These are phyloP conservation scores for Cordylochernes scorpioides DNA, from an alignment of 2,888 invertebrate species.

Conservation along the genomic window DNA sequence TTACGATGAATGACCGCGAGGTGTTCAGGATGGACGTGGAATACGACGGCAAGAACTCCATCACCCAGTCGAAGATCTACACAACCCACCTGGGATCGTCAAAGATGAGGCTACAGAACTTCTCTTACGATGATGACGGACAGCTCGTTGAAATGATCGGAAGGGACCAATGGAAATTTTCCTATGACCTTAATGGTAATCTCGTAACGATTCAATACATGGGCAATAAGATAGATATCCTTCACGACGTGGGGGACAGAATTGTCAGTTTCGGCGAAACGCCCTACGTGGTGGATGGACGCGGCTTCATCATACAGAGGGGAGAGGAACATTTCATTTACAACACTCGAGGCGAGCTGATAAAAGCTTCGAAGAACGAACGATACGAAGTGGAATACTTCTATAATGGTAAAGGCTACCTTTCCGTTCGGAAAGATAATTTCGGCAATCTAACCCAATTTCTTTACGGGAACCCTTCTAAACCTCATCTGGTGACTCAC, in stretches of 20 bases:
- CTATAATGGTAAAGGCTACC: conserved; percentile 63
- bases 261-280: conserved; percentile 72
- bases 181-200: conserved; percentile 80
- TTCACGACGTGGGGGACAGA: conserved; percentile 68
- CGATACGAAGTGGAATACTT: conserved; percentile 77
- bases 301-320: conserved; percentile 68
- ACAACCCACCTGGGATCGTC: conserved; percentile 13
- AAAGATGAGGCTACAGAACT: conserved; percentile 32
- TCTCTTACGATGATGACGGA: conserved; percentile 78
- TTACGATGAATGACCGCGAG: conserved; percentile 46
- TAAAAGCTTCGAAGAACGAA: conserved; percentile 51
- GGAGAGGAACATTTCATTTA: conserved; percentile 78
- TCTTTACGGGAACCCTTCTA: conserved; percentile 60
- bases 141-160: conserved; percentile 70
- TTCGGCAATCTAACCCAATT: conserved; percentile 76
- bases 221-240: conserved; percentile 15
- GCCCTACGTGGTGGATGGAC: conserved; percentile 56
- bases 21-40: conserved; percentile 46
- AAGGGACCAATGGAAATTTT: conserved; percentile 53
- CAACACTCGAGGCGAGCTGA: conserved; percentile 68
- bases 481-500: conserved; percentile 57
- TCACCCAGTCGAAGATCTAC: conserved; percentile 13
- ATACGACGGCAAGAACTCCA: conserved; percentile 59
- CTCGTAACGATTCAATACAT: conserved; percentile 37
- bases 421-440: conserved; percentile 69